Evolutionary conservation across 2,888 invertebrate genomes (phyloP).

Genomic region (Oscheius sp.): DNA sequence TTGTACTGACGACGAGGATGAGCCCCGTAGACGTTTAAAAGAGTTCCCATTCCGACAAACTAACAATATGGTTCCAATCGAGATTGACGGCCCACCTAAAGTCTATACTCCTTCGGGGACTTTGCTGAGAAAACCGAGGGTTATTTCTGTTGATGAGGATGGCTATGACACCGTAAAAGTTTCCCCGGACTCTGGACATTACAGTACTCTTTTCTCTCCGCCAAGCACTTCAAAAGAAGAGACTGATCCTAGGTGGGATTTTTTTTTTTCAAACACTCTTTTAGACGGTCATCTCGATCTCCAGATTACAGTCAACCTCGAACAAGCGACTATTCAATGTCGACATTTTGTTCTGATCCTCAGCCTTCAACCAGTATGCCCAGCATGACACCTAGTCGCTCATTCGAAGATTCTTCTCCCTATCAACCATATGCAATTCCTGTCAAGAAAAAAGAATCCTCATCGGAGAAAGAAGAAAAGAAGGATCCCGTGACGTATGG

Average conservation of each 20-base stretch:
- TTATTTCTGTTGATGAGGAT: constrained; percentile 43
- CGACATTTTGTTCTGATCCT: constrained; percentile 1
- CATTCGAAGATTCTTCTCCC: constrained; percentile 7
- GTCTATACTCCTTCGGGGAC: constrained; percentile 54
- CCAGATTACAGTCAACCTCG: not conserved
- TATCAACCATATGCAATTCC: constrained; percentile 13
- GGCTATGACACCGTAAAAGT: constrained; percentile 27
- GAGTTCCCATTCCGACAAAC: constrained; percentile 45
- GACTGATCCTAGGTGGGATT: not conserved
- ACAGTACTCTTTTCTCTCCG: constrained; percentile 23
- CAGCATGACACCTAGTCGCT: constrained; percentile 1
- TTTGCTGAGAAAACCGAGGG: constrained; percentile 50
- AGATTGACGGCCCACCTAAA: constrained; percentile 61
- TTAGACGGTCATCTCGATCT: constrained; percentile 9
- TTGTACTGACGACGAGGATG: constrained; percentile 49
- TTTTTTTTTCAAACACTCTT: not conserved
- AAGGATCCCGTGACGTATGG: constrained; percentile 47
- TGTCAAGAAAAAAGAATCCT: not conserved
- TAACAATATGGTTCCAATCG: constrained; percentile 52
- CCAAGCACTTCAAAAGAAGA: constrained; percentile 2
- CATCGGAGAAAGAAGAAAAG: constrained; percentile 12
- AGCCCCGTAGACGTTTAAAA: constrained; percentile 31
- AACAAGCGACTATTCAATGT: constrained; percentile 18
- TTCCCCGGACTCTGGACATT: constrained; percentile 42
- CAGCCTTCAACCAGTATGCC: not conserved